Conservation (phyloP, 2,797 vertebrate species). For the Mus spretus region DNA sequence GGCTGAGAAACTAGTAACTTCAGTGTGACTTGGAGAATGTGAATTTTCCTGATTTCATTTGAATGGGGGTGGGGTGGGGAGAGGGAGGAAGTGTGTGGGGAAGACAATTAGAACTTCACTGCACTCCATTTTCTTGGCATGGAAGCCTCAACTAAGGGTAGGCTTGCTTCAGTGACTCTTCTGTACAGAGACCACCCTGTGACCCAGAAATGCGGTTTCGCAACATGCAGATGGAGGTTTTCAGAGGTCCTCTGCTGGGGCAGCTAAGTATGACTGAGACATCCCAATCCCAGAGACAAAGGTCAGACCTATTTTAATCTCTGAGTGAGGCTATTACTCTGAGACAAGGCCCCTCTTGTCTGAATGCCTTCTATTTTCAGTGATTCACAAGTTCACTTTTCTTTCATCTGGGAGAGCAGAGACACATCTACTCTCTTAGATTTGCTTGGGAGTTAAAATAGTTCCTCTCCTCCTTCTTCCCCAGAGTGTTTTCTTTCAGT, state of each 20-base stretch:
- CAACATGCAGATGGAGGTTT: constrained; percentile 63
- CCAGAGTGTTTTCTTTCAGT: constrained; percentile 60
- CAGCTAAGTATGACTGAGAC: constrained; percentile 63
- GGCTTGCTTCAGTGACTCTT: constrained; percentile 51
- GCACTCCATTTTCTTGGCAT: constrained; percentile 66
- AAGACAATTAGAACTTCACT: background rate
- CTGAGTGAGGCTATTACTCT: constrained; percentile 71
- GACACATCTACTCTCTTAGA: constrained; percentile 65
- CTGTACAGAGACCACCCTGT: constrained; percentile 69
- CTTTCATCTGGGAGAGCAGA: constrained; percentile 76
- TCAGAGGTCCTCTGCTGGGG: constrained; percentile 72
- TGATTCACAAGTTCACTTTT: constrained; percentile 74
- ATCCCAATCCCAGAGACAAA: constrained; percentile 72
- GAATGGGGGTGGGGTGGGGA: background rate
- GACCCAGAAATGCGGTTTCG: constrained; percentile 63
- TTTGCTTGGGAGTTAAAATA: constrained; percentile 74
- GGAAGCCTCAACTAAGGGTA: background rate
- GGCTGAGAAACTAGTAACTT: background rate
- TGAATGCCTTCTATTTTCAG: constrained; percentile 80
- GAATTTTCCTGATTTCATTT: constrained; percentile 46
- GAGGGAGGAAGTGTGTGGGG: background rate
- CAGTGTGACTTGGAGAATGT: background rate
- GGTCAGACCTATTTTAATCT: constrained; percentile 84
- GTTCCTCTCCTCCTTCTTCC: constrained; percentile 58
- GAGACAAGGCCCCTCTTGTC: constrained; percentile 82